Evolutionary conservation across 2,888 invertebrate species (phyloP), one percentile per base, ranked within the genome.

Genomic region (Orthonevra nobilis): DNA sequence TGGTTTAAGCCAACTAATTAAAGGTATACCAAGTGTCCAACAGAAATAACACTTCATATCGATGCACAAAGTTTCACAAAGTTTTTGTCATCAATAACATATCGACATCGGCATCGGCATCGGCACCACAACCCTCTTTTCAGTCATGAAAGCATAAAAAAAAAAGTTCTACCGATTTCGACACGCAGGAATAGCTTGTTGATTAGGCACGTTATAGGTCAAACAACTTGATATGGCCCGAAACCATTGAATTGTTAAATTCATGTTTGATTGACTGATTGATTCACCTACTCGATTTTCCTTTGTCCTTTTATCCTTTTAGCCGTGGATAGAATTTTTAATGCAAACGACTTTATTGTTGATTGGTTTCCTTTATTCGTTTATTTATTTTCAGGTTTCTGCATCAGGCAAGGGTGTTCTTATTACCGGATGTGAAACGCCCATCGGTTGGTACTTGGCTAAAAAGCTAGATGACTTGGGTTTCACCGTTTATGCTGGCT

Each of bases 401-500:
- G 93, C 94, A 36, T 93, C 93, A 7, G 95, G 95, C 50, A 96
- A 96, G 88, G 94, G 94, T n/a, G 92, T 96, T 2, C 89, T 96
- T 42, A 92, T 96, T 82, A 95, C 96, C 6, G 96, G 96, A 64
- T 96, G 96, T 87, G 96, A 96, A 82, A 75, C 86, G 3, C 89
- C 89, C 3, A 81, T 89, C 70, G 89, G 86, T 50, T 89, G 89
- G 89, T 89, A 88, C 83, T 83, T 95, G 84, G 95, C 95, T n/a
- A 92, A 94, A 83, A 92, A 93, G 83, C 90, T 96, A 61, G 95
- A 96, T 84, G 94, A 94, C 85, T 90, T 95, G 86, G 96, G 96
- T 26, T 95, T 96, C 87, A 94, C 95, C 40, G 94, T 96, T n/a
- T 96, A 96, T 86, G 96, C 96, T 56, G 96, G 95, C 75, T 95